phyloP scores from a whole-genome alignment of 2,797 vertebrate genomes.

The Carcharodon carcharias region DNA sequence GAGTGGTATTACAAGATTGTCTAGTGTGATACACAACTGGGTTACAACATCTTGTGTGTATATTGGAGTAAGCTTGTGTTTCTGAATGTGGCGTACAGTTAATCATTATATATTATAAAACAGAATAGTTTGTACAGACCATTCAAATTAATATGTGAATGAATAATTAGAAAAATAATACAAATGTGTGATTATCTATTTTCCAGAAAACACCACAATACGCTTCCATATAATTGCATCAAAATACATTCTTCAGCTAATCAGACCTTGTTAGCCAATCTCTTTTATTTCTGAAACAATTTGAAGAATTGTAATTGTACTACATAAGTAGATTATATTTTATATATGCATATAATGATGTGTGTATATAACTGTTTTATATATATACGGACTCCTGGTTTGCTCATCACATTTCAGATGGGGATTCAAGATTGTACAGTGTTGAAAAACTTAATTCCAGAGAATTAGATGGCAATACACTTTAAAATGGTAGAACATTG shows the following conservation, averaged over 20 bases:
- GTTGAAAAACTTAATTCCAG: not conserved
- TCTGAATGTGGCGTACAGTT: not conserved
- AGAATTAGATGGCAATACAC: not conserved
- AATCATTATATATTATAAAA: not conserved
- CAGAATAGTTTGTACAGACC: not conserved
- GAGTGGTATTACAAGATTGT: not conserved
- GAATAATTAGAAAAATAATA: not conserved
- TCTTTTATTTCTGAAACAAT: not conserved
- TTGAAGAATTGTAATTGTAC: not conserved
- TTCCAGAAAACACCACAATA: not conserved
- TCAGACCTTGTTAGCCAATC: not conserved
- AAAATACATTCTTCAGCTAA: not conserved
- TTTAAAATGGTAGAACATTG: not conserved
- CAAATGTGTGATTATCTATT: not conserved
- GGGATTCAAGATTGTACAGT: not conserved
- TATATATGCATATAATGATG: not conserved
- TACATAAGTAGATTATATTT: not conserved
- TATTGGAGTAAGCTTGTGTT: not conserved
- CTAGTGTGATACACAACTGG: not conserved
- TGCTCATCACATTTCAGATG: not conserved
- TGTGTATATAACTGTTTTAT: not conserved
- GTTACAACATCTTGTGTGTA: not conserved
- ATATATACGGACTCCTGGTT: not conserved
- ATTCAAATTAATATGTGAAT: slow-evolving; percentile 2
- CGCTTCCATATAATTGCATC: not conserved